Base-by-base conservation (phyloP, 2,888 invertebrate species). In the Matsumyia berberina region DNA sequence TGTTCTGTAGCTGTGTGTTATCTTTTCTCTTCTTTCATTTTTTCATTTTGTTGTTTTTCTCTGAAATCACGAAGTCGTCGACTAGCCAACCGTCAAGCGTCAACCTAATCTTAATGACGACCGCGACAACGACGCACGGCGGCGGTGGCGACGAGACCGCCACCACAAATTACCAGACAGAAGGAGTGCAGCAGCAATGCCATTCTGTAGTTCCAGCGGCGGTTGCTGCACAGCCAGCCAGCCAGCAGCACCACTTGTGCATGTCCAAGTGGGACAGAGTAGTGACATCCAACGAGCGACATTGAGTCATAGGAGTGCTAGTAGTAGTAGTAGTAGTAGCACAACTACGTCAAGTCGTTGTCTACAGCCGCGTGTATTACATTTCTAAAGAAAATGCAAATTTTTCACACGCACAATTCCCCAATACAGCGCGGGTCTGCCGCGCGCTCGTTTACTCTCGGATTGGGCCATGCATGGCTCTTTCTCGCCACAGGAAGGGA, bases 381-480 rank as follows among this genome's bases (percentile, higher is more conserved):
- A 70, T 72, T 72, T 79, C 31, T 44, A 73, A 51, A 55, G 53
- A 80, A 74, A 74, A 74, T 80, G 73, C 60, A 74, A 80, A 80
- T 80, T 60, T 44, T 62, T 67, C 73, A 62, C 58, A 80, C 80
- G 80, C 80, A 80, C 67, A 57, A 58, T 72, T 66, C 39, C 15
- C 51, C 35, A 70, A 78, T 78, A 53, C 67, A 60, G 15, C 17
- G 24, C 15, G n/a, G 19, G 9, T 17, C 37, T 44, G 19, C 29
- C n/a, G 6, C 35, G 19, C 15, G 4, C 37, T 60, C 15, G 12
- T 70, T 55, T 15, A 8, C 17, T 69, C 29, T 19, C n/a, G 55
- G 31, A 37, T 33, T 17, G 7, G 11, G 2, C 29, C 17, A 3
- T 60, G 31, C 39, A 15, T 33, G 12, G 29, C n/a, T 17, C 19